Evolutionary conservation across 2,113 vertebrate genomes (phyloP).

Genomic region (Silurus glanis): DNA sequence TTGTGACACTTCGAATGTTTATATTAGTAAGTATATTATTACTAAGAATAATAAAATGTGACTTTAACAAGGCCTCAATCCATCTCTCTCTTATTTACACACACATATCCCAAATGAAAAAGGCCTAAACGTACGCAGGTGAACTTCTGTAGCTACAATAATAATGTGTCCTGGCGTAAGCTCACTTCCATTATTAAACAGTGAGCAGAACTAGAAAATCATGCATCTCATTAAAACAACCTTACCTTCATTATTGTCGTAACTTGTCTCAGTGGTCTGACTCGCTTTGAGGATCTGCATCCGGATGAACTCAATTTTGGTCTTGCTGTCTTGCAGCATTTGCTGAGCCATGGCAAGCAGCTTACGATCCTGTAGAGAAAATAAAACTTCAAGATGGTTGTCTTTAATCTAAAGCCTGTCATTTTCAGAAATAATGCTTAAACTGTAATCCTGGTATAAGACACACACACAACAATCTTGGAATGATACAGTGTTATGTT

Average conservation of each 20-base stretch:
- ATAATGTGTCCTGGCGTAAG: neutral
- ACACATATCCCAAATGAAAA: neutral
- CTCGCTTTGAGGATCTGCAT: constrained; percentile 99
- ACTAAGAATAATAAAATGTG: neutral
- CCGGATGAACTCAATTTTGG: constrained; percentile 98
- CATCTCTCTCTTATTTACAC: neutral
- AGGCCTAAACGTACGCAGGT: neutral
- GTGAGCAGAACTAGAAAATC: neutral
- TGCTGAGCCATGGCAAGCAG: constrained; percentile 95
- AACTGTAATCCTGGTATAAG: neutral
- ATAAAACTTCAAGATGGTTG: neutral
- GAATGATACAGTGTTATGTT: neutral
- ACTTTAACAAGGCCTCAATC: neutral
- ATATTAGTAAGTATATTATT: too few relatives aligned
- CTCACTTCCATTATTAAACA: neutral
- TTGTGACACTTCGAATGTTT: too few relatives aligned
- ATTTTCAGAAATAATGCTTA: neutral
- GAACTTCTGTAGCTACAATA: too few relatives aligned
- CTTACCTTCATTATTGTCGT: constrained; percentile 88
- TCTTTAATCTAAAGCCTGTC: neutral
- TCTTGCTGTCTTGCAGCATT: constrained; percentile 98
- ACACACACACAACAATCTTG: neutral
- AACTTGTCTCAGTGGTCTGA: constrained; percentile 91
- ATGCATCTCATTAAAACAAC: constrained; percentile 24
- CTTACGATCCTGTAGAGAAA: constrained; percentile 84